phyloP scores from a whole-genome alignment of 1,140 invertebrate species.

The Trichogramma pretiosum region DNA sequence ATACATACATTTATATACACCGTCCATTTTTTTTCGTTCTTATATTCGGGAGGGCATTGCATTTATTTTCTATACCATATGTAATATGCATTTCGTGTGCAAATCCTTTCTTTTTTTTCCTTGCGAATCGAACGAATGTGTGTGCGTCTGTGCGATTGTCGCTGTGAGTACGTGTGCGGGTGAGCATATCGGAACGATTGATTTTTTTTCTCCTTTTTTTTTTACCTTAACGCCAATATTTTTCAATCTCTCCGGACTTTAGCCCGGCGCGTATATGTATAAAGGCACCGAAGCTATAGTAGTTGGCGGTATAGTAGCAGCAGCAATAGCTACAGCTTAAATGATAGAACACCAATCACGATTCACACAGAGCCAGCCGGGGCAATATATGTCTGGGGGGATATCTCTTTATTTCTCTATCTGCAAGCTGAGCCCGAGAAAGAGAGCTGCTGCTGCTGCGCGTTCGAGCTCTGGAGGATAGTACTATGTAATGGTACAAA shows the following conservation, averaged over 20 bases:
- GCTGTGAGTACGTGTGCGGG: conserved; percentile 16
- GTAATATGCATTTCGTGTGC: no score
- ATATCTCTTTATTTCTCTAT: conserved; percentile 1
- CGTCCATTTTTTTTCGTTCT: conserved; percentile 5
- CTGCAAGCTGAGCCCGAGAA: no score
- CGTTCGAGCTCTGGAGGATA: no score
- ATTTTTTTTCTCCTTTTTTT: neutral
- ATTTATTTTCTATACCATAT: conserved; percentile 10
- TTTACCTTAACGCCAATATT: neutral
- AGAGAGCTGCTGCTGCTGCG: no score
- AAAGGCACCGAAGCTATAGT: no score
- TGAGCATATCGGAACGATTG: neutral
- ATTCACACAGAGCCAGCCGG: no score
- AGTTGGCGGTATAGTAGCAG: no score
- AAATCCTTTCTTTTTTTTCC: no score
- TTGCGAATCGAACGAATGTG: no score
- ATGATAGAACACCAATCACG: conserved; percentile 10
- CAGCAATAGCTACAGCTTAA: conserved; percentile 6
- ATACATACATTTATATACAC: neutral
- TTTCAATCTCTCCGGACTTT: conserved; percentile 5
- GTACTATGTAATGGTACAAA: no score
- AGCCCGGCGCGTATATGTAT: no score
- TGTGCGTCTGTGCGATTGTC: conserved; percentile 3
- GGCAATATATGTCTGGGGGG: conserved; percentile 3
- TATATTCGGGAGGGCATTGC: no score